Percentiles rank a stretch among this genome's conserved stretches.
Conservation (phyloP, 2,797 vertebrate genomes). For the Myripristis murdjan region DNA sequence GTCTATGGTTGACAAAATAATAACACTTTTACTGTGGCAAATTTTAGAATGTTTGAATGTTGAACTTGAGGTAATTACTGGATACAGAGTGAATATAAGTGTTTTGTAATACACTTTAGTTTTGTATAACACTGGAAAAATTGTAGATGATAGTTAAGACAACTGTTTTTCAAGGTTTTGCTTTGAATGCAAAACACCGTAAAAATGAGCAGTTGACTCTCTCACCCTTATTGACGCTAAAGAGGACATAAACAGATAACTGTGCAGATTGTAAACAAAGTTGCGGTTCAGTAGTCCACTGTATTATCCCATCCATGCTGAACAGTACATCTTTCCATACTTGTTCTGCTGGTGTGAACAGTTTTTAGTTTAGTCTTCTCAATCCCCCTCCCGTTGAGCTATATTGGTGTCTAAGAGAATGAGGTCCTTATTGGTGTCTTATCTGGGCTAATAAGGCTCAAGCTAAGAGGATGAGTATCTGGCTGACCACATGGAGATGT, state of each 20-base stretch:
- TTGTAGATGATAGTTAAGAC: neutral
- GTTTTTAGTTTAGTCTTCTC: constrained; percentile 19
- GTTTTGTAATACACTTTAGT: neutral
- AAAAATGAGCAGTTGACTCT: neutral
- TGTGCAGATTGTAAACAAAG: constrained; percentile 61
- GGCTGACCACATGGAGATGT: constrained; percentile 60
- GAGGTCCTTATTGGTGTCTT: constrained; percentile 69
- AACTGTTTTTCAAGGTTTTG: neutral
- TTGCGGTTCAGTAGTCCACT: constrained; percentile 26
- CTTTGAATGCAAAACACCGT: constrained; percentile 9
- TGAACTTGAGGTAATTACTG: neutral
- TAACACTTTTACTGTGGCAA: neutral
- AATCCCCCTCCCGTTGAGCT: constrained; percentile 45
- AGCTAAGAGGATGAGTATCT: constrained; percentile 78
- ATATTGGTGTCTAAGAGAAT: constrained; percentile 66
- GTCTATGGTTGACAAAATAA: too few relatives aligned
- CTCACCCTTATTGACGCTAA: constrained; percentile 7
- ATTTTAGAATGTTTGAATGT: neutral
- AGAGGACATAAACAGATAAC: constrained; percentile 25
- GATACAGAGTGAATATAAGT: neutral
- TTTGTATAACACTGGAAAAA: neutral
- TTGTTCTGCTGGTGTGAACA: constrained; percentile 29
- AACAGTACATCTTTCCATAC: neutral
- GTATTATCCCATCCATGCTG: constrained; percentile 35
- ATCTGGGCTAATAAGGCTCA: constrained; percentile 79